Percentiles rank a stretch among this genome's conserved stretches.
These are phyloP conservation scores for Propsilocerus akamusi DNA, from an alignment of 1,140 invertebrate genomes.

Conservation along the genomic window DNA sequence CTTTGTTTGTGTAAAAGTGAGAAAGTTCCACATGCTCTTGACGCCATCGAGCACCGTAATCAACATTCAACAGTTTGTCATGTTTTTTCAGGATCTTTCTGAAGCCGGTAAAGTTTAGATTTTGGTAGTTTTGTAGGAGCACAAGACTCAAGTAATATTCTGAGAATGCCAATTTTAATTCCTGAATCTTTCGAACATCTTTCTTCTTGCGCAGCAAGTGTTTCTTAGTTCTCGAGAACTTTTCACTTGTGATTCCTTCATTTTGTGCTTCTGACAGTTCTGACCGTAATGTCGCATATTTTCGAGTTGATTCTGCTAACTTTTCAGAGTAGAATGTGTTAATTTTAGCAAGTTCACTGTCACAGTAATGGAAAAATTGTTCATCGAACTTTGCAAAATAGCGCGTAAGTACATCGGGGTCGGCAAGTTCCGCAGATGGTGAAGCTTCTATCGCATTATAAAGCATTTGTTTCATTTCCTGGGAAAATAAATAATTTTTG, in stretches of 20 bases:
- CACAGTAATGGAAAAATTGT: conserved; percentile 68
- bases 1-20: conserved; percentile 72
- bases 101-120: conserved; percentile 82
- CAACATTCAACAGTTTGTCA: conserved; percentile 53
- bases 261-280: conserved; percentile 41
- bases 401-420: conserved; percentile 42
- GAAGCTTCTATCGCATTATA: conserved; percentile 52
- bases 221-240: conserved; percentile 26
- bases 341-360: conserved; percentile 70
- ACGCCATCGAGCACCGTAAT: conserved; percentile 48
- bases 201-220: conserved; percentile 32
- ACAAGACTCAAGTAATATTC: conserved; percentile 84
- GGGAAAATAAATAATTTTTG: conserved; percentile 7
- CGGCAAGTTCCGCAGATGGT: conserved; percentile 45
- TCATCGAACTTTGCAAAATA: conserved; percentile 72
- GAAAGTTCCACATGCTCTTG: conserved; percentile 61
- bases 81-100: conserved; percentile 89
- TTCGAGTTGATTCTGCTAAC: conserved; percentile 66
- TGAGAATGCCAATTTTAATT: conserved; percentile 78
- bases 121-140: conserved; percentile 51
- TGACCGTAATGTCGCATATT: conserved; percentile 52
- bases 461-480: conserved; percentile 60
- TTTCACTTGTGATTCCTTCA: conserved; percentile 22
- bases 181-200: conserved; percentile 48
- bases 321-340: conserved; percentile 82